Evolutionary conservation across 2,113 vertebrate species (phyloP).

Genomic region (Passer domesticus): DNA sequence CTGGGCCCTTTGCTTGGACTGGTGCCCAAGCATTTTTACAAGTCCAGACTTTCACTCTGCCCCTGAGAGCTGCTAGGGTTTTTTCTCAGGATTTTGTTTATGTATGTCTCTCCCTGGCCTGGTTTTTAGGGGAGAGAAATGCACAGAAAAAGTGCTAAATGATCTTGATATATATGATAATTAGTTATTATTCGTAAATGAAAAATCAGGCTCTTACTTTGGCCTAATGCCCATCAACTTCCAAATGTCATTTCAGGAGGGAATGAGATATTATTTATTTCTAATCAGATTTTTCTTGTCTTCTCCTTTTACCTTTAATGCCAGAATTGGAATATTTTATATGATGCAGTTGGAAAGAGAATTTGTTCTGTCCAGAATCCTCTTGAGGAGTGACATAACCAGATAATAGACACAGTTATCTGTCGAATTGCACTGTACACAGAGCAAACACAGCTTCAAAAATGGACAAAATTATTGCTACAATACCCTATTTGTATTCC

Average conservation of each 20-base stretch:
- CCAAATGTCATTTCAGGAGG: neutral
- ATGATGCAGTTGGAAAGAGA: neutral
- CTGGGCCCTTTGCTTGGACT: neutral
- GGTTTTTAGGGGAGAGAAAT: neutral
- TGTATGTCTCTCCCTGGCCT: neutral
- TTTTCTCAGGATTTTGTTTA: neutral
- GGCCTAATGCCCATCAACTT: neutral
- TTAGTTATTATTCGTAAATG: neutral
- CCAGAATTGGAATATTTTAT: neutral
- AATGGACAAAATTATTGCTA: neutral
- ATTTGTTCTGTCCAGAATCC: neutral
- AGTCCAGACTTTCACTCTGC: constrained; percentile 37
- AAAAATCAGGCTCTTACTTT: neutral
- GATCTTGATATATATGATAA: neutral
- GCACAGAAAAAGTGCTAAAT: neutral
- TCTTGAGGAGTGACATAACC: neutral
- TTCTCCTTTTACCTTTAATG: neutral
- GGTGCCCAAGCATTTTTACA: constrained; percentile 31
- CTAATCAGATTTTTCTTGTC: neutral
- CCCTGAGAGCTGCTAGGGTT: neutral
- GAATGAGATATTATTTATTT: neutral
- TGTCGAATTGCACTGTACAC: neutral
- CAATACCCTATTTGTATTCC: neutral
- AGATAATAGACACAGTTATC: neutral
- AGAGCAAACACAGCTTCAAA: neutral